phyloP scores from a whole-genome alignment of 2,797 vertebrate species.

The Bothrops alternatus region DNA sequence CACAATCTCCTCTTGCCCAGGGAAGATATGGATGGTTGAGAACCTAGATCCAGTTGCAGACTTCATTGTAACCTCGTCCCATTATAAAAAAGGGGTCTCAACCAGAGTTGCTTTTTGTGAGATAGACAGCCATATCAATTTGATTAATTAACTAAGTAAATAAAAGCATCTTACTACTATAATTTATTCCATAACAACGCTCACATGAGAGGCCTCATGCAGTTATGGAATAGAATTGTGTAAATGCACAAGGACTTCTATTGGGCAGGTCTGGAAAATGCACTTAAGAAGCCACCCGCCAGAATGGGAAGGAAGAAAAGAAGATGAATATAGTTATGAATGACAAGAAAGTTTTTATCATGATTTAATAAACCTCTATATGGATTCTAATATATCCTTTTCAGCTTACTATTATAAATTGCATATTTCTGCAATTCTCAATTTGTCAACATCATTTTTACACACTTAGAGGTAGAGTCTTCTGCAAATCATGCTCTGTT shows the following conservation, averaged over 20 bases:
- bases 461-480: not conserved
- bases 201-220: not conserved
- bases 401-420: not conserved
- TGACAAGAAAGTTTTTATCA: not conserved
- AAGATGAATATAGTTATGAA: not conserved
- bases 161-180: not conserved
- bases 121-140: not conserved
- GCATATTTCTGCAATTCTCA: not conserved
- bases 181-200: not conserved
- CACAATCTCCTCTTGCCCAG: not conserved
- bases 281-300: not conserved
- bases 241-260: not conserved
- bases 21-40: not conserved
- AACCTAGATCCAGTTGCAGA: not conserved
- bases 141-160: not conserved
- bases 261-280: not conserved
- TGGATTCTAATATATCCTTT: not conserved
- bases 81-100: not conserved
- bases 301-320: not conserved
- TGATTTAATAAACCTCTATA: not conserved
- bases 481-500: not conserved
- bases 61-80: not conserved
- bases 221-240: not conserved
- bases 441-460: not conserved
- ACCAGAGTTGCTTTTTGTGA: not conserved